A percentile compares a stretch with the other conserved stretches of the same genome.
Evolutionary conservation across 2,888 invertebrate species (phyloP).

Genomic region (Pheosia tremula): DNA sequence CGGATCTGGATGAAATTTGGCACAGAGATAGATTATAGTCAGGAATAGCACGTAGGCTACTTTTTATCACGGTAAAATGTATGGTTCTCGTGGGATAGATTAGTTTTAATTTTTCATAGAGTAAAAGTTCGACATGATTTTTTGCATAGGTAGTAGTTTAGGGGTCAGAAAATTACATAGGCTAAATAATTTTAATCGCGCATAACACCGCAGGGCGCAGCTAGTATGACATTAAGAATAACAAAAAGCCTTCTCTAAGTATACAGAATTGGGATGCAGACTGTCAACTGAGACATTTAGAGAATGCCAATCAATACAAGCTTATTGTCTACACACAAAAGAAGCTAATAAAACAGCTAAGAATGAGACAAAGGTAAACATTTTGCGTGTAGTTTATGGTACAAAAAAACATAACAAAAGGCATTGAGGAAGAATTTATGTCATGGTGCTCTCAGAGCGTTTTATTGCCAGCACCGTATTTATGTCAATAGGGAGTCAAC

Average conservation of each 20-base stretch:
- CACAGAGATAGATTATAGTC: no score
- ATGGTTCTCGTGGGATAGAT: no score
- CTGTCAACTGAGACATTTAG: conserved; percentile 17
- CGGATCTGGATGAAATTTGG: no score
- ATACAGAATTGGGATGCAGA: not conserved
- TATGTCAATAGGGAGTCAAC: conserved; percentile 61
- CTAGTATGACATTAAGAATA: conserved; percentile 5
- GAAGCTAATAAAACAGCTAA: conserved; percentile 37
- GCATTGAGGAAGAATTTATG: conserved; percentile 46
- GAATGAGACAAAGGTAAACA: conserved; percentile 43
- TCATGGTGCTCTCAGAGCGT: conserved; percentile 48
- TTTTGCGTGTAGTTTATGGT: conserved; percentile 45
- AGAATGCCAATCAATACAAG: conserved; percentile 32
- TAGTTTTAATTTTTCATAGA: no score
- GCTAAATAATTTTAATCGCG: no score
- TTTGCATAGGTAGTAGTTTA: no score
- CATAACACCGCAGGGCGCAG: not conserved
- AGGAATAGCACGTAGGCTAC: no score
- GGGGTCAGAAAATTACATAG: no score
- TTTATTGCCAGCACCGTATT: conserved; percentile 58
- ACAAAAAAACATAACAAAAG: conserved; percentile 52
- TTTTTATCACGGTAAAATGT: no score
- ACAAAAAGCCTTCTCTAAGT: conserved; percentile 18
- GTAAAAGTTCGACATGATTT: no score
- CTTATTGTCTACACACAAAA: conserved; percentile 26